Evolutionary conservation across 1,140 invertebrate species (phyloP).

Genomic region (Achatina immaculata): DNA sequence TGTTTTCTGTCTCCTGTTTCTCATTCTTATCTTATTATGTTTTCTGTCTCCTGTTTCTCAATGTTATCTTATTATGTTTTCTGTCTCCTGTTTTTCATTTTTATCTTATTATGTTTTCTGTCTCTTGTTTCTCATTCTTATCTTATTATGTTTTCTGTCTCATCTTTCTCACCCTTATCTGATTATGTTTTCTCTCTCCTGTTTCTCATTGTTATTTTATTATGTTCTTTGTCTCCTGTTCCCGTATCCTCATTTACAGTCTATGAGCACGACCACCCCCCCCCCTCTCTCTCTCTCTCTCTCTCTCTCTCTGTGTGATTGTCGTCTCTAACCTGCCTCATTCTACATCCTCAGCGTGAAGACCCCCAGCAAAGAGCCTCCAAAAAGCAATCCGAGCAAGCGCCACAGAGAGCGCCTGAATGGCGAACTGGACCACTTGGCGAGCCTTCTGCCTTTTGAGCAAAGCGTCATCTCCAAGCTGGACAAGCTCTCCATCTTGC

Average conservation of each 20-base stretch:
- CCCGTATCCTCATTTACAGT: no score
- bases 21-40: not conserved
- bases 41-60: not conserved
- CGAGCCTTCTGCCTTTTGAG: constrained; percentile 97
- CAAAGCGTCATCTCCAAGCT: constrained; percentile 98
- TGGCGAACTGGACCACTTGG: constrained; percentile 96
- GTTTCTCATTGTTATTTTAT: not conserved
- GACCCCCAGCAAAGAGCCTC: constrained; percentile 94
- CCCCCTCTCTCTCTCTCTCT: constrained; percentile 16
- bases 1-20: no score
- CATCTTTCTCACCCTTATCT: not conserved
- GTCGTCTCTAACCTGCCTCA: not conserved
- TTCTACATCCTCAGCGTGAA: constrained; percentile 80
- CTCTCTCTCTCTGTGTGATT: not conserved
- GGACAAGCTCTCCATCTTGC: constrained; percentile 96
- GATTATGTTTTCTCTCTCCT: no score
- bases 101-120: not conserved
- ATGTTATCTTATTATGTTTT: not conserved
- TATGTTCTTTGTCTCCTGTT: constrained; percentile 4
- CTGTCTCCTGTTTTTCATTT: not conserved
- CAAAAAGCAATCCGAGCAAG: constrained; percentile 99
- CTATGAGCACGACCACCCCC: no score
- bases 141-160: not conserved
- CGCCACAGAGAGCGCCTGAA: constrained; percentile 96
- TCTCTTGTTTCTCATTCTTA: not conserved